Percentiles rank a stretch among this genome's conserved stretches.
Conservation (phyloP, 2,888 invertebrate genomes). For the Pemphredon lugubris region DNA sequence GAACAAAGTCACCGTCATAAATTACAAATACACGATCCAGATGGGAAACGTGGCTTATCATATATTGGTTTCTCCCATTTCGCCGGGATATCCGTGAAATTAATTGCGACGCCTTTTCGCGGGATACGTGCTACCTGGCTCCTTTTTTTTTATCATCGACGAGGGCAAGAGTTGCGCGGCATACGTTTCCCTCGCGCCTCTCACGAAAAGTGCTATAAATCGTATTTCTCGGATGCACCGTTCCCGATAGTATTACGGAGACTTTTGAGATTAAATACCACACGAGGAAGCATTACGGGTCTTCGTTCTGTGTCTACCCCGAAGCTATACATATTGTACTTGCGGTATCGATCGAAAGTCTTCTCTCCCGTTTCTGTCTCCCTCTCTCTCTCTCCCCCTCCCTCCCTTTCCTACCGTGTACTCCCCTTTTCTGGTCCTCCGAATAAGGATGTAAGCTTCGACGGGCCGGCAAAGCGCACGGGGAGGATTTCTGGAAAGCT, state of each 20-base stretch:
- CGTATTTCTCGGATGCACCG: constrained; percentile 7
- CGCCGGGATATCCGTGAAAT: no score
- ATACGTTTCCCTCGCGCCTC: no score
- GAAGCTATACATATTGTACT: constrained; percentile 40
- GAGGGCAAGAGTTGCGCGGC: no score
- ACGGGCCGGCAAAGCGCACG: constrained; percentile 11
- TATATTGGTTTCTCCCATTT: no score
- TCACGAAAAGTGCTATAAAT: constrained; percentile 30
- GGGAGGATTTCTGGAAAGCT: constrained; percentile 13
- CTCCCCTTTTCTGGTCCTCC: constrained; percentile 28
- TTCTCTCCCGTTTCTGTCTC: background rate
- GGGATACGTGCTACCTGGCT: no score
- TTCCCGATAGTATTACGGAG: constrained; percentile 32
- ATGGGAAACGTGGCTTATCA: no score
- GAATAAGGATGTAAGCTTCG: constrained; percentile 42
- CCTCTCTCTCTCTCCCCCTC: background rate
- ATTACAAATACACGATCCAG: no score
- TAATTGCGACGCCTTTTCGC: no score
- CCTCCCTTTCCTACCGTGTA: background rate
- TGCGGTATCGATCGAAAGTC: constrained; percentile 47
- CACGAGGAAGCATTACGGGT: constrained; percentile 42
- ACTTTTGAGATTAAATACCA: constrained; percentile 42
- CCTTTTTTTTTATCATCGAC: no score
- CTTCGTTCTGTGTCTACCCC: constrained; percentile 35
- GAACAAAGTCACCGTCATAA: no score